Base-by-base conservation (phyloP, 2,888 invertebrate species). In the Alcis repandata region DNA sequence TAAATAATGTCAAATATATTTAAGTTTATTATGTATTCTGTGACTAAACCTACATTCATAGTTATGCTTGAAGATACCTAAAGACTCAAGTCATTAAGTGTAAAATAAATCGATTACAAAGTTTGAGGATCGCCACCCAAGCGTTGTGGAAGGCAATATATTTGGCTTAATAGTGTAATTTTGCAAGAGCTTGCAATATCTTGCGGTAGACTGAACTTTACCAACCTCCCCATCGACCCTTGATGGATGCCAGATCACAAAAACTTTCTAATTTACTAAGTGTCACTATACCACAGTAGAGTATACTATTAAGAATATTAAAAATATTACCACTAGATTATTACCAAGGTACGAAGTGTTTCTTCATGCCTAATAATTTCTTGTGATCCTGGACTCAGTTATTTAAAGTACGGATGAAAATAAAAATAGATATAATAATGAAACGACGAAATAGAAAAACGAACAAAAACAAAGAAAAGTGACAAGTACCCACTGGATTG, bases 81-180 rank as follows among this genome's bases (percentile, higher is more conserved):
- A 3, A 13, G 40, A 59, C 49, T 48, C 10, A 27, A 27, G 49
- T 20, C 22, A 49, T 40, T 59, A 51, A 52, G 51, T 52, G 45
- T 53, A 53, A 53, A 60, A 60, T 60, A 60, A 60, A 60, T 60
- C 60, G 60, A 60, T 60, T 60, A 60, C 43, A 60, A 60, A 60
- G 60, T 60, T 60, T 60, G 36, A 60, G 45, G 53, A 53, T 60
- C 60, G 60, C 60, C 60, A 59, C 43, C 59, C 51, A 27, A 68
- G 52, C 62, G 40, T 46, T 79, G 79, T 77, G 74, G 77, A 71
- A 72, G 73, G 84, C 83, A 80, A 85, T 85, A 85, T 85, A 85
- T 85, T 85, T 75, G 75, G 79, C 79, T 84, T 85, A 83, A 85
- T 85, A 84, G 85, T 81, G 84, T 85, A 85, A 86, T 85, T 86